phyloP scores from a whole-genome alignment of 2,888 invertebrate genomes.

The Aphodius sticticus region DNA sequence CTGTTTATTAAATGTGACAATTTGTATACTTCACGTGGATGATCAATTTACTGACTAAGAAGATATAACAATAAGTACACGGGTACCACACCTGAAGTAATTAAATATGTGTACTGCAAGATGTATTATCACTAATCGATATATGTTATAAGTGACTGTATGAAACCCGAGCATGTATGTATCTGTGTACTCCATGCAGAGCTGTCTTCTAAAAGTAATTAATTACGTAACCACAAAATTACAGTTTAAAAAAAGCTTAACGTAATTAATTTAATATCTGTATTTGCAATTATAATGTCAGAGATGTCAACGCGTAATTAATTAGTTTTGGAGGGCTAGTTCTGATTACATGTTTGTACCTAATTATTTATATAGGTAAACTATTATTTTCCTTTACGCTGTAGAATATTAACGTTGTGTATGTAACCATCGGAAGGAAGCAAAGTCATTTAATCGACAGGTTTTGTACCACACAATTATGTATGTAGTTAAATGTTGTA shows the following conservation, averaged over 20 bases:
- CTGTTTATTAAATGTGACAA: slow-evolving; percentile 11
- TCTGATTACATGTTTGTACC: slow-evolving; percentile 4
- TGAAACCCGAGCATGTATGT: not conserved
- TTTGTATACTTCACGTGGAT: slow-evolving; percentile 15
- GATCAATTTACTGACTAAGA: slow-evolving; percentile 18
- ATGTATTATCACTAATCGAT: not conserved
- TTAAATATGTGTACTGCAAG: not conserved
- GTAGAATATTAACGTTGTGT: slow-evolving; percentile 12
- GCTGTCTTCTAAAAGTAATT: not conserved
- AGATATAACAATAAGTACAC: slow-evolving; percentile 15
- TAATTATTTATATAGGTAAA: slow-evolving; percentile 8
- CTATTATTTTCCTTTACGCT: slow-evolving; percentile 7
- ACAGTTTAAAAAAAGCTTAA: not conserved
- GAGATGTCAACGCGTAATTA: not conserved
- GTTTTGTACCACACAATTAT: not conserved
- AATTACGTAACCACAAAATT: not conserved
- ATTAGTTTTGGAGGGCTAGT: not conserved
- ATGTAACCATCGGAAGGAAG: slow-evolving; percentile 4
- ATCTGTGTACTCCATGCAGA: not conserved
- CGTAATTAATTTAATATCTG: too few species aligned
- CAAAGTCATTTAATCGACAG: not conserved
- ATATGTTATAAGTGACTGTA: not conserved
- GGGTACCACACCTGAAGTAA: not conserved
- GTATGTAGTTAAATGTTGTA: slow-evolving; percentile 28
- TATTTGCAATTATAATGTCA: not conserved